Base-by-base conservation (phyloP, 2,797 vertebrate genomes). In the Falco novaeseelandiae region DNA sequence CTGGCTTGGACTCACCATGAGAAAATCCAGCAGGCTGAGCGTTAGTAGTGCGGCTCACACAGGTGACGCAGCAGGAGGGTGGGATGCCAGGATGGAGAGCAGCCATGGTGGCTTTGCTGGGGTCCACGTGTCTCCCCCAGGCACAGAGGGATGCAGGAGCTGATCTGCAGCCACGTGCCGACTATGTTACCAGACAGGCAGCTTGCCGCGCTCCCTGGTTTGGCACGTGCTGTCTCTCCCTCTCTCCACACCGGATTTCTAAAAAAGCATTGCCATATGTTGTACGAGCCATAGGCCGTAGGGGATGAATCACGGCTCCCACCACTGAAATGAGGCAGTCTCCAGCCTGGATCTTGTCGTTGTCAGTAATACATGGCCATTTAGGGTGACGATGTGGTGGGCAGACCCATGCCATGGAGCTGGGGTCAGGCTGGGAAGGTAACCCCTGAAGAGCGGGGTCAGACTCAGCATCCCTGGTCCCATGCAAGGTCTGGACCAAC, bases 371-470 rank as follows among this genome's bases (percentile, higher is more conserved):
- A 44, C 5, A 14, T 2, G 5, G n/a, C 8, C 1, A 0, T n/a
- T 71, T 19, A 49, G 30, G 30, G 44, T 25, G 57, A n/a, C 0
- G 14, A 17, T 22, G 32, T 6, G 23, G 54, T 1, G 2, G 22
- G n/a, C 0, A 4, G 42, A 51, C 32, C 1, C 1, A 19, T 30
- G 46, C 29, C 1, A 1, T 4, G 10, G 38, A 17, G 17, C 6
- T 38, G 30, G 54, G 16, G 36, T 55, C 30, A 55, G 59, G 27
- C 23, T 3, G 4, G 17, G 17, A 52, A 46, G 49, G 44, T 62
- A 62, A 57, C 22, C 9, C 42, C 2, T 2, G 46, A 44, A 62
- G 54, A 51, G 15, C 2, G 1, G 16, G 18, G 25, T 8, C 1
- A 3, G 36, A 62, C 59, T 71, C 2, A 0, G 26, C 49, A 48